Evolutionary conservation across 2,797 vertebrate species (phyloP).

Genomic region (Emys orbicularis): DNA sequence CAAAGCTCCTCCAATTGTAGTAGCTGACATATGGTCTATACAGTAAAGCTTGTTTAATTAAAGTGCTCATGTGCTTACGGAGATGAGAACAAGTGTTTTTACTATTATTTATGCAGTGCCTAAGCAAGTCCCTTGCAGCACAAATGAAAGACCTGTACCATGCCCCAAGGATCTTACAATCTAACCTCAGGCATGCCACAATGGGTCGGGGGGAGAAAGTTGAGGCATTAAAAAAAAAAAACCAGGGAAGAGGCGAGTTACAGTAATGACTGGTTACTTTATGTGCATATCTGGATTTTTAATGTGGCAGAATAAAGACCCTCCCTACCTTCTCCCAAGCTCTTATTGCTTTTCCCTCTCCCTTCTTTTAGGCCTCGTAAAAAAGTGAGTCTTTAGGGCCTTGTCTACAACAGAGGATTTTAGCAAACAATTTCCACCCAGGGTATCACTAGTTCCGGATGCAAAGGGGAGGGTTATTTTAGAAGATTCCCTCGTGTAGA

Average conservation of each 20-base stretch:
- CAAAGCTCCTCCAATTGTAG: not conserved
- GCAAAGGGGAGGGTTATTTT: too few species aligned
- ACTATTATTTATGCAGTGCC: not conserved
- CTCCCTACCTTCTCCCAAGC: not conserved
- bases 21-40: fast-evolving
- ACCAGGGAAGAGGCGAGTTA: not conserved
- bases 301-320: not conserved
- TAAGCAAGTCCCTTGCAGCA: not conserved
- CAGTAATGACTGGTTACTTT: not conserved
- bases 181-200: not conserved
- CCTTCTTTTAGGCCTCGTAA: not conserved
- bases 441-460: too few species aligned
- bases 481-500: not conserved
- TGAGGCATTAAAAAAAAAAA: not conserved
- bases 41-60: fast-evolving
- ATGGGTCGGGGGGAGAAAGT: not conserved
- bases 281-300: not conserved
- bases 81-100: not conserved
- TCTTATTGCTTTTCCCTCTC: not conserved
- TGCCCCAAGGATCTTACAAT: not conserved
- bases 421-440: not conserved
- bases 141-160: too few species aligned
- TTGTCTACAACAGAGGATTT: not conserved
- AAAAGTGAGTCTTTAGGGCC: not conserved
- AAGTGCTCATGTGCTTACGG: fast-evolving